Base-by-base conservation (phyloP, 2,797 vertebrate genomes). In the Chelidonichthys spinosus region DNA sequence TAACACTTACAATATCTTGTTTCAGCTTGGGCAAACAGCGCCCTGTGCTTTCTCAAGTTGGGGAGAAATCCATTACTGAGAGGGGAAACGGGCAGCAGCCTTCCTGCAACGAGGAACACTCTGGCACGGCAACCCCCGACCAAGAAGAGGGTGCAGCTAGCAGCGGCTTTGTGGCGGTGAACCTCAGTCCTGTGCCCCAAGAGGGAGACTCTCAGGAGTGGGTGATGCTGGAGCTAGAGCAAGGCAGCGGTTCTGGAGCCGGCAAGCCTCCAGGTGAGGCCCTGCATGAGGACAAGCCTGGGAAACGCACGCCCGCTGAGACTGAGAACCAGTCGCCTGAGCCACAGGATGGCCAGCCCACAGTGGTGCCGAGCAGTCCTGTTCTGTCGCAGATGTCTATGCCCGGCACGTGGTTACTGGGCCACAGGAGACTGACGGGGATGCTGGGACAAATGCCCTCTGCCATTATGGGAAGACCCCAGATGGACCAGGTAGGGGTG, bases 181-280 rank as follows among this genome's bases (percentile, higher is more conserved):
- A 98, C 87, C 91, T 98, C 87, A 97, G 94, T 85, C 97, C 97
- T 36, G 96, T 95, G 60, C 96, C 95, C 68, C 97, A 97, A 74
- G 97, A 98, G 59, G 93, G 95, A 56, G 96, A 97, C 92, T 98
- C 97, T 71, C 98, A 97, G 89, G 98, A 99, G 84, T 98, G 97
- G 97, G 97, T 98, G 83, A 95, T 99, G 92, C 95, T 99, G 86
- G 97, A 99, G 87, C 94, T 98, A 39, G 97, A 98, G 77, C 95
- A 94, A 46, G 97, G 95, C 84, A 94, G 93, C 62, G 94, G 83
- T 11, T 96, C 95, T 39, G 96, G 94, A 83, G 95, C 95, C 76
- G 93, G 95, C 71, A 97, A 96, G 73, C 90, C 92, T 53, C 33
- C 80, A 17, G 25, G 40, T 3, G 90, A 90, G 25, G 39, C 61